Base-by-base conservation (phyloP, 2,797 vertebrate species). In the Limnodromus scolopaceus region DNA sequence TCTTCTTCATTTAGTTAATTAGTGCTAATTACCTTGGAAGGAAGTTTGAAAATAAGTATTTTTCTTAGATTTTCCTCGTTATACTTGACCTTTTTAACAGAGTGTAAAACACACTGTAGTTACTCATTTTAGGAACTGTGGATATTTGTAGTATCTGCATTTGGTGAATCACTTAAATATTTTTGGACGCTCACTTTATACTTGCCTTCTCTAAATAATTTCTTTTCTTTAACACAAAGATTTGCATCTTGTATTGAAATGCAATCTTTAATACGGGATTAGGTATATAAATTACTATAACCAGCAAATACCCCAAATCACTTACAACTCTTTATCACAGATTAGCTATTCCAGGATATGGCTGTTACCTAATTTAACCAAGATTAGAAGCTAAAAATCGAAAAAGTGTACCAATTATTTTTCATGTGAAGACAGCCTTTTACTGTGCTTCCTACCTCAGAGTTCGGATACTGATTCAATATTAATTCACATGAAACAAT, bases 1-100 rank as follows among this genome's bases (percentile, higher is more conserved):
- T 77, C 15, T 28, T 51, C 68, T 84, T 65, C n/a, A 69, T 69
- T 84, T 74, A 51, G 13, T 32, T 32, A 87, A 89, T 84, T 64
- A 87, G 12, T 23, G 23, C 16, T 39, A 84, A 84, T 89, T 48
- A 74, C 22, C 28, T 55, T 16, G 20, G 19, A 68, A 84, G 27
- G 14, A 84, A 77, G 32, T 84, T 60, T 57, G 49, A 89, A 91
- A 87, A 77, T 43, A 77, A 81, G 38, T 15, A 38, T 84, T 79
- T 93, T 75, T 48, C 70, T 91, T 68, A 28, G 13, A 46, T 72
- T 76, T 93, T 49, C 63, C 24, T 66, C 6, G n/a, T 69, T 87
- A 57, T 19, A 34, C 46, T 77, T 69, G 45, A 86, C 38, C 61
- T 84, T 87, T 82, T 41, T 7, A 61, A 39, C 7, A 49, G 15